Evolutionary conservation across 2,797 vertebrate genomes (phyloP).

Genomic region (Gadopsis bispinosus): DNA sequence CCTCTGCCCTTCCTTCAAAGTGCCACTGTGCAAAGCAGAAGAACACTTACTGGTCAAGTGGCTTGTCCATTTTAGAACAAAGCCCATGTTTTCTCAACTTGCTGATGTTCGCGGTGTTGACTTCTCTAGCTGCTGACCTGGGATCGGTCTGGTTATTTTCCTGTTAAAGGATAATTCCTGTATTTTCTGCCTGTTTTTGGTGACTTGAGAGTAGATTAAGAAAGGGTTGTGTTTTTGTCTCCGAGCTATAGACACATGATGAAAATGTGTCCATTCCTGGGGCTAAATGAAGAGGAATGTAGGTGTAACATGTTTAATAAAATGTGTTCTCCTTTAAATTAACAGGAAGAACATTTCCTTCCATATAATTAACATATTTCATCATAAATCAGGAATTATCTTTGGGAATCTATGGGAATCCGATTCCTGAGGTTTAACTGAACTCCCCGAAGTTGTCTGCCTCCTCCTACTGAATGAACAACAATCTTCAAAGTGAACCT

Average conservation of each 20-base stretch:
- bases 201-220: conserved; percentile 25
- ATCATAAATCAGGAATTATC: conserved; percentile 61
- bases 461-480: conserved; percentile 76
- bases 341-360: conserved; percentile 26
- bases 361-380: not conserved
- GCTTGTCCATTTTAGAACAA: conserved; percentile 61
- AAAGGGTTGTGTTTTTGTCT: conserved; percentile 22
- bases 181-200: not conserved
- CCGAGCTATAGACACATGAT: conserved; percentile 33
- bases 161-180: conserved; percentile 59
- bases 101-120: conserved; percentile 53
- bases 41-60: conserved; percentile 53
- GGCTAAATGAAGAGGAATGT: conserved; percentile 41
- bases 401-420: conserved; percentile 52
- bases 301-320: not conserved
- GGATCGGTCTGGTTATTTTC: conserved; percentile 53
- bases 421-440: conserved; percentile 42
- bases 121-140: conserved; percentile 56
- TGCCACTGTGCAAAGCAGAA: conserved; percentile 84
- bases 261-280: conserved; percentile 29
- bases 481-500: conserved; percentile 84
- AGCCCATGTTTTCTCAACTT: conserved; percentile 49
- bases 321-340: conserved; percentile 13
- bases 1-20: conserved; percentile 81
- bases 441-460: conserved; percentile 53